A percentile compares a stretch with the other conserved stretches of the same genome.
Conservation (phyloP, 2,113 vertebrate genomes). For the Gavia stellata region DNA sequence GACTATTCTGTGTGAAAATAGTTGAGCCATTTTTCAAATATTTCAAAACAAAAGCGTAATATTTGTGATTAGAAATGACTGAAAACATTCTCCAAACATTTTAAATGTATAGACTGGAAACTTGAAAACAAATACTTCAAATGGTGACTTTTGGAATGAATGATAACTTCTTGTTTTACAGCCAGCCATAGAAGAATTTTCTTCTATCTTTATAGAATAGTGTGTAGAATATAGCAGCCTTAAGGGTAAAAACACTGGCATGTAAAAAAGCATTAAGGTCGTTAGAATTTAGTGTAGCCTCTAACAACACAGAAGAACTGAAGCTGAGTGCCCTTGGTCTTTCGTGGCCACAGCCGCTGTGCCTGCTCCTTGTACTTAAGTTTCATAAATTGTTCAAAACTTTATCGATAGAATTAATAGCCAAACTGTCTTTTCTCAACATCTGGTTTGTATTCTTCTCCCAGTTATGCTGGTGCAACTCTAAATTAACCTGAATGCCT, state of each 20-base stretch:
- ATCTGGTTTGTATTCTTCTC: slow-evolving; percentile 9
- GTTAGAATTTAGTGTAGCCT: background rate
- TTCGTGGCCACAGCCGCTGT: background rate
- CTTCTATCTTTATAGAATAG: background rate
- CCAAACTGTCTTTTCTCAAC: background rate
- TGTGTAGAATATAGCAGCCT: background rate
- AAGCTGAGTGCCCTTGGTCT: background rate
- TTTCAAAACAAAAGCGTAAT: background rate
- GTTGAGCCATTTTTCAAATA: background rate
- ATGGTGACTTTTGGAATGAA: background rate
- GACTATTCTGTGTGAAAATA: background rate
- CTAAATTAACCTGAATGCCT: background rate
- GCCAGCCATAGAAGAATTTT: background rate
- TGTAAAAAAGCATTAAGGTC: background rate
- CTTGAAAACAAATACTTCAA: background rate
- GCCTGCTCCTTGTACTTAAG: background rate
- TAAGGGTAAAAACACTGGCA: background rate
- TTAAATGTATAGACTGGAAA: background rate
- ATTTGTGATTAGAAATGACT: background rate
- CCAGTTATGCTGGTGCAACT: background rate
- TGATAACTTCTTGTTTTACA: background rate
- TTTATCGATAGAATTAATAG: background rate
- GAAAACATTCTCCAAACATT: background rate
- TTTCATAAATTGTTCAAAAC: background rate
- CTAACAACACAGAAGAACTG: background rate